Percentiles rank a stretch among this genome's conserved stretches.
These are phyloP conservation scores for Centruroides vittatus DNA, from an alignment of 1,140 invertebrate genomes.

Conservation along the genomic window DNA sequence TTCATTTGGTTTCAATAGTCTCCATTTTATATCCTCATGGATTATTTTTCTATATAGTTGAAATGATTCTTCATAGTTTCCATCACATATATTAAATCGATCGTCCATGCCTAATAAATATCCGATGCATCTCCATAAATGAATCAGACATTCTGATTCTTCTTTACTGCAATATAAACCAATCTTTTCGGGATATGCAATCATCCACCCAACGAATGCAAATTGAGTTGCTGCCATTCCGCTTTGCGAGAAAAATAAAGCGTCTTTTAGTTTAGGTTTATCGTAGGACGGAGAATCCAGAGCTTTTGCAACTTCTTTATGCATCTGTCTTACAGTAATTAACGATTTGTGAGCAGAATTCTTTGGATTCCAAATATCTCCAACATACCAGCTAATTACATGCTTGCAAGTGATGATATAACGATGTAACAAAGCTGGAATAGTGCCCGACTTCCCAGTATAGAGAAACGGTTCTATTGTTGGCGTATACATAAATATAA, in stretches of 20 bases:
- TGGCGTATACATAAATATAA: constrained; percentile 16
- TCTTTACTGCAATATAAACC: constrained; percentile 40
- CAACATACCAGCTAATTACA: constrained; percentile 53
- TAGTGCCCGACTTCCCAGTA: constrained; percentile 34
- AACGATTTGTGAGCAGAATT: constrained; percentile 31
- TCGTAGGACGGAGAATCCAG: background rate
- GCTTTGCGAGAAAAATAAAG: constrained; percentile 43
- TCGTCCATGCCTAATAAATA: constrained; percentile 66
- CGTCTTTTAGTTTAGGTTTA: background rate
- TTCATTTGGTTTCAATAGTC: background rate
- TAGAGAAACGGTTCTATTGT: constrained; percentile 25
- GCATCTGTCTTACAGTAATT: constrained; percentile 31
- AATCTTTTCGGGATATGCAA: constrained; percentile 46
- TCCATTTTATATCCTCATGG: background rate
- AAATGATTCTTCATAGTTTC: constrained; percentile 29
- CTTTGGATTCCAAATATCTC: constrained; percentile 37
- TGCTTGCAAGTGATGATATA: constrained; percentile 58
- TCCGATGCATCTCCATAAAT: constrained; percentile 70
- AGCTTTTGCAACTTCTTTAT: constrained; percentile 22
- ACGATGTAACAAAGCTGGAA: constrained; percentile 47
- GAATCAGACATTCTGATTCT: constrained; percentile 53
- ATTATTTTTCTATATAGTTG: background rate
- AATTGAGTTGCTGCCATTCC: constrained; percentile 59
- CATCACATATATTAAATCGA: constrained; percentile 43
- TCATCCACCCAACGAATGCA: constrained; percentile 57